Evolutionary conservation across 2,888 invertebrate species (phyloP).

Genomic region (Stratiomys singularior): DNA sequence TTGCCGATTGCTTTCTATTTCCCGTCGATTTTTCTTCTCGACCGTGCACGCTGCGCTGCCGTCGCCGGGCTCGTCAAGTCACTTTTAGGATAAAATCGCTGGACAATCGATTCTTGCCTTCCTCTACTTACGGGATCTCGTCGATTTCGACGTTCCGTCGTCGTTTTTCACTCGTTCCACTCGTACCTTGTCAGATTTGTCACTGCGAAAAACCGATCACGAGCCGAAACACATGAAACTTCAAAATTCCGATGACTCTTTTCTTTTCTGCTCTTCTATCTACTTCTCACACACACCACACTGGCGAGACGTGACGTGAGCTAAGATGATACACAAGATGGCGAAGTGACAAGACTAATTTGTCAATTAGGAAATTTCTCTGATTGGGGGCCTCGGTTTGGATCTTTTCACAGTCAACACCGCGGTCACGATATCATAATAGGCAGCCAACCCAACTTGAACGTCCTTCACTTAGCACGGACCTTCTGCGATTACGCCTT

Average conservation of each 20-base stretch:
- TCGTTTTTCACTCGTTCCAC: neutral
- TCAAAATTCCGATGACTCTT: conserved; percentile 12
- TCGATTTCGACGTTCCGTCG: conserved; percentile 27
- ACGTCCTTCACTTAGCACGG: neutral
- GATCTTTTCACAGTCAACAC: neutral
- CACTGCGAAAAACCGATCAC: conserved; percentile 42
- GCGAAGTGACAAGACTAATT: conserved; percentile 25
- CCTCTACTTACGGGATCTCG: conserved; percentile 20
- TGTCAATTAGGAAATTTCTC: neutral
- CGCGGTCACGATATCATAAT: conserved; percentile 39
- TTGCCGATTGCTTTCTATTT: conserved; percentile 3
- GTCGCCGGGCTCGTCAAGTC: conserved; percentile 18
- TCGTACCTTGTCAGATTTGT: conserved; percentile 33
- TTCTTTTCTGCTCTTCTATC: neutral
- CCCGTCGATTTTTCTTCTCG: conserved; percentile 1
- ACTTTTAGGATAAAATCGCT: conserved; percentile 32
- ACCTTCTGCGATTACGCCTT: neutral
- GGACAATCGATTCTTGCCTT: conserved; percentile 34
- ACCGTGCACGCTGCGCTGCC: conserved; percentile 4
- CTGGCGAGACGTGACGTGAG: conserved; percentile 27
- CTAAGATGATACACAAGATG: conserved; percentile 33
- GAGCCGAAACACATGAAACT: conserved; percentile 31
- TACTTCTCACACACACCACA: conserved; percentile 3
- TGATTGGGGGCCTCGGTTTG: neutral
- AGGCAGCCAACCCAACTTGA: neutral